Conservation (phyloP, 2,797 vertebrate species). For the Discoglossus pictus region DNA sequence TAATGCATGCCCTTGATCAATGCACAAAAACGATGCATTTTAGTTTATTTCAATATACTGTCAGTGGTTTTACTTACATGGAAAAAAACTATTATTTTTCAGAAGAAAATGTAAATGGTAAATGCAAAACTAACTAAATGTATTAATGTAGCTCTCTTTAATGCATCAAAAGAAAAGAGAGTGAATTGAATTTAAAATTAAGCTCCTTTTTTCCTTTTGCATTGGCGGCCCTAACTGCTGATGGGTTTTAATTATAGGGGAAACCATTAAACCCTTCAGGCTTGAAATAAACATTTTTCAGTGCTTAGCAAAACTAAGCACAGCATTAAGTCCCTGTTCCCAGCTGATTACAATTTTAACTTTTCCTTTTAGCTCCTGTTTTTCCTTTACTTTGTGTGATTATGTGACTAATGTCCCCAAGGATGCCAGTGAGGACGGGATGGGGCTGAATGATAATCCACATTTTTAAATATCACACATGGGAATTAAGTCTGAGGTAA, state of each 20-base stretch:
- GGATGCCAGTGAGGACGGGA: slow-evolving; percentile 8
- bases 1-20: too few species aligned
- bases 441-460: background rate
- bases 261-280: slow-evolving; percentile 50
- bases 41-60: too few species aligned
- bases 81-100: too few species aligned
- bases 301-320: slow-evolving; percentile 56
- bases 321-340: slow-evolving; percentile 50
- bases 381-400: slow-evolving; percentile 46
- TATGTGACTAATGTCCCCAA: slow-evolving; percentile 33
- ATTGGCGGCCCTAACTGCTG: slow-evolving; percentile 35
- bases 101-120: too few species aligned
- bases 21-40: too few species aligned
- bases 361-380: slow-evolving; percentile 52
- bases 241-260: slow-evolving; percentile 48
- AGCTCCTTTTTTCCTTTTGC: slow-evolving; percentile 17
- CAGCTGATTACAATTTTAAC: slow-evolving; percentile 53
- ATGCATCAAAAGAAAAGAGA: background rate
- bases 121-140: background rate
- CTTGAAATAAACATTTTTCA: slow-evolving; percentile 60
- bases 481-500: too few species aligned
- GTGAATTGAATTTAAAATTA: slow-evolving; percentile 10
- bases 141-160: too few species aligned
- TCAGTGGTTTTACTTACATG: too few species aligned
- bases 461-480: background rate